Evolutionary conservation across 2,113 vertebrate species (phyloP), one percentile per base, ranked within the genome.

Genomic region (Tenrec ecaudatus): DNA sequence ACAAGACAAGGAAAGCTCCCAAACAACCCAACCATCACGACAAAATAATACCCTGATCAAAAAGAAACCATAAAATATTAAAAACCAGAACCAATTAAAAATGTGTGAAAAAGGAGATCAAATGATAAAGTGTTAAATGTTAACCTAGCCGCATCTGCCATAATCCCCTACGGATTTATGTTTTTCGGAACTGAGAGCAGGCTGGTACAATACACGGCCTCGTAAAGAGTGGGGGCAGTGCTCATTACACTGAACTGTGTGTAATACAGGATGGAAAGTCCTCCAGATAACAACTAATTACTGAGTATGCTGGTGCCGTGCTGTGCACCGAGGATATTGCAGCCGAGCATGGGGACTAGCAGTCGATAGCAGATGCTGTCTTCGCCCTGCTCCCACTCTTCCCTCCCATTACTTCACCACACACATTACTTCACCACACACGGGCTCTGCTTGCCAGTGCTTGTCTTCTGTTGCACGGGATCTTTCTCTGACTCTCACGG

Each of bases 401-500:
- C 11, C 20, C 22, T 43, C 86, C 27, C 53, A n/a, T 77, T 20
- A 64, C 68, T 89, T 71, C 36, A 73, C 12, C 38, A 53, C 10
- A 81, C 38, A 36, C 8, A 87, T n/a, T n/a, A n/a, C n/a, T n/a
- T n/a, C n/a, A n/a, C n/a, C n/a, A n/a, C n/a, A n/a, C n/a, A n/a
- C n/a, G n/a, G 10, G 25, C 77, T 38, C 27, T 12, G 38, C 14
- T 81, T 81, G 43, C 33, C 9, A n/a, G 2, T 40, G 73, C 62
- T 22, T 66, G 20, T 57, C n/a, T 86, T 83, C 84, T 12, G 22
- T 53, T 19, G 1, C 31, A 66, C 12, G 36, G 6, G 4, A 29
- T 68, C 76, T 94, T 94, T 88, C 22, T 66, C 38, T 86, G 58
- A 20, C 11, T 53, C 22, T 83, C 64, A n/a, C 60, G 92, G 40